Evolutionary conservation across 92 coral and sea anemone species (phyloP).

Genomic region (Epizoanthus ramosus): DNA sequence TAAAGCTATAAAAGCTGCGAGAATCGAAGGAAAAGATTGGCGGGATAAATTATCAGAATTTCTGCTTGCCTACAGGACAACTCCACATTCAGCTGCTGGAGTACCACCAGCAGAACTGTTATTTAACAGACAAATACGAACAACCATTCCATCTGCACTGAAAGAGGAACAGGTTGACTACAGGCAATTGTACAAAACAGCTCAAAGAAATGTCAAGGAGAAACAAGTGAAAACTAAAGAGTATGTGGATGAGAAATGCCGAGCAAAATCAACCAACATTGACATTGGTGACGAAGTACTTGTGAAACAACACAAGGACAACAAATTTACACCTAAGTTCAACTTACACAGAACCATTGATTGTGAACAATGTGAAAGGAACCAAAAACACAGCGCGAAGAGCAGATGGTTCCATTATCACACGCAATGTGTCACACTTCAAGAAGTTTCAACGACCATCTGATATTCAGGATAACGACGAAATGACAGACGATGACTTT

Average conservation of each 20-base stretch:
- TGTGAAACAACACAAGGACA: conserved; percentile 23
- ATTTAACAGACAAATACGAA: conserved; percentile 24
- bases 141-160: conserved; percentile 12
- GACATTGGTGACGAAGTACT: conserved; percentile 30
- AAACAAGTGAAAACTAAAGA: conserved; percentile 11
- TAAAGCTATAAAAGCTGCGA: conserved; percentile 30
- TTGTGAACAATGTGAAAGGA: conserved; percentile 8
- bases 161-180: no score
- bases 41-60: conserved; percentile 28
- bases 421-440: no score
- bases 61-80: conserved; percentile 41
- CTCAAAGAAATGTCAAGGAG: background rate
- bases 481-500: no score
- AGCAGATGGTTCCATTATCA: background rate
- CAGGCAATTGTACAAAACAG: background rate
- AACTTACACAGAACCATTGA: conserved; percentile 13
- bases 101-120: conserved; percentile 32
- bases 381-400: conserved; percentile 11
- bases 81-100: conserved; percentile 40
- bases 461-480: no score
- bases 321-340: conserved; percentile 19
- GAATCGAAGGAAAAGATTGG: conserved; percentile 29
- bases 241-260: conserved; percentile 11
- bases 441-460: no score
- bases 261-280: conserved; percentile 25